A percentile compares a stretch with the other conserved stretches of the same genome.
phyloP scores from a whole-genome alignment of 2,888 invertebrate species.

The Ypsolopha sequella region DNA sequence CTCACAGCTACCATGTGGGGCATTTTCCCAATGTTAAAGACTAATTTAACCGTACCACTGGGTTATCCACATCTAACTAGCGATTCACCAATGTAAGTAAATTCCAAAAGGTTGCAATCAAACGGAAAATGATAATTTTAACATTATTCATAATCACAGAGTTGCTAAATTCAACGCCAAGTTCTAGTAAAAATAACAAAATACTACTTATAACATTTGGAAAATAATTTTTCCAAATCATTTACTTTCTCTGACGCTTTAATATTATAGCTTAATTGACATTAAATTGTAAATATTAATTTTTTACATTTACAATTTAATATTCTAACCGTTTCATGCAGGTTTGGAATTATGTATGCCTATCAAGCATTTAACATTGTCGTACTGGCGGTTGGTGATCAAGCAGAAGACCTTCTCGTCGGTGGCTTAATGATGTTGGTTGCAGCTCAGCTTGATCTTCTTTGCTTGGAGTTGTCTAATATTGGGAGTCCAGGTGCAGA shows the following conservation, averaged over 20 bases:
- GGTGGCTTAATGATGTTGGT: constrained; percentile 24
- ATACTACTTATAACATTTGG: too few relatives aligned
- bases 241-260: too few relatives aligned
- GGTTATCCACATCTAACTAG: constrained; percentile 4
- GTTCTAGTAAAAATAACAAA: too few relatives aligned
- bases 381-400: constrained; percentile 24
- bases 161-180: too few relatives aligned
- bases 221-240: too few relatives aligned
- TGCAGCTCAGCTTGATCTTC: constrained; percentile 25
- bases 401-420: constrained; percentile 26
- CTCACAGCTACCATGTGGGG: constrained; percentile 5
- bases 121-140: neutral
- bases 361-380: constrained; percentile 28
- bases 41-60: constrained; percentile 4
- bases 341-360: constrained; percentile 24
- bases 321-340: neutral
- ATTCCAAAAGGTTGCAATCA: neutral
- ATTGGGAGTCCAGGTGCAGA: neutral
- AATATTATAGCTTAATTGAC: too few relatives aligned
- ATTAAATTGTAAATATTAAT: too few relatives aligned
- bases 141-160: too few relatives aligned
- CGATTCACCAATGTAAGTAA: constrained; percentile 1
- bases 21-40: constrained; percentile 5
- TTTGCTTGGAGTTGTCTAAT: constrained; percentile 16
- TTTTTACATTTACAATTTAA: too few relatives aligned